A percentile compares a stretch with the other conserved stretches of the same genome.
Conservation (phyloP, 2,113 vertebrate genomes). For the Strix aluco region DNA sequence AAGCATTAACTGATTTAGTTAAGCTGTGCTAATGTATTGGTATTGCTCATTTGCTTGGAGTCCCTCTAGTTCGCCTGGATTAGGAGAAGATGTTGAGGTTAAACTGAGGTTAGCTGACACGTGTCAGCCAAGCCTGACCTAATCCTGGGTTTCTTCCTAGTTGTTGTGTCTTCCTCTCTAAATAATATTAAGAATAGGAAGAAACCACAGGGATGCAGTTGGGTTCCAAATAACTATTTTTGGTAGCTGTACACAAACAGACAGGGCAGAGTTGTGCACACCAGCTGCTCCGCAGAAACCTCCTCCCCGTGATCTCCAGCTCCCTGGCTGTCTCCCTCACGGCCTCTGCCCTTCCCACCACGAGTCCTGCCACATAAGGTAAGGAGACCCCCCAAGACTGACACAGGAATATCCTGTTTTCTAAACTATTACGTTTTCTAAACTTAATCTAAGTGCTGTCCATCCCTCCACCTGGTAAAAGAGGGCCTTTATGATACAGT, state of each 20-base stretch:
- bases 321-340: not conserved
- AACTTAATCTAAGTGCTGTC: not conserved
- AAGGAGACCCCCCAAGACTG: not conserved
- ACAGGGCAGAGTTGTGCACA: not conserved
- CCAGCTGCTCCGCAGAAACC: not conserved
- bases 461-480: not conserved
- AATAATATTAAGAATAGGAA: conserved; percentile 30
- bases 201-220: not conserved
- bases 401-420: not conserved
- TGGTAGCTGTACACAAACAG: not conserved
- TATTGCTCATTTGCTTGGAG: not conserved
- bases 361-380: not conserved
- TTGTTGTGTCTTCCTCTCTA: not conserved
- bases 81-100: conserved; percentile 4
- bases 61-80: not conserved
- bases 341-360: not conserved
- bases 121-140: not conserved
- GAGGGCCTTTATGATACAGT: not conserved
- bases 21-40: not conserved
- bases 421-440: not conserved
- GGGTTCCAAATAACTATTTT: not conserved
- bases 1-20: not conserved
- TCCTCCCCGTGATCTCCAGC: accelerated
- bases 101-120: conserved; percentile 23
- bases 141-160: not conserved